A percentile compares a stretch with the other conserved stretches of the same genome.
phyloP scores from a whole-genome alignment of 2,797 vertebrate species.

The Austrolebias charrua region DNA sequence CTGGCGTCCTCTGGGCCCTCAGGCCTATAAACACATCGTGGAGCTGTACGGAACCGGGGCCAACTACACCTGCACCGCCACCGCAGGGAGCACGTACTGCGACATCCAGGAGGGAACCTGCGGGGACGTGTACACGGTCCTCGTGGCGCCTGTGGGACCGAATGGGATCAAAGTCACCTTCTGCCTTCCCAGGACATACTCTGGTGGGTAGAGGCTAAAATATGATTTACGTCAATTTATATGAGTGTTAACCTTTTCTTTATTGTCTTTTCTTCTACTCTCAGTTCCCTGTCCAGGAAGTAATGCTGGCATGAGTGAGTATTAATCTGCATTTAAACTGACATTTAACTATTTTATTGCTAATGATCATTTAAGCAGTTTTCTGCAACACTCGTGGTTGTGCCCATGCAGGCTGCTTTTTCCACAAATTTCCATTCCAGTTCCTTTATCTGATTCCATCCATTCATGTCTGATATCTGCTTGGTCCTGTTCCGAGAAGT shows the following conservation, averaged over 20 bases:
- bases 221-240: background rate
- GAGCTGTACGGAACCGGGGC: constrained; percentile 83
- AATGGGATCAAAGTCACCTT: constrained; percentile 80
- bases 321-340: background rate
- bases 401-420: no score
- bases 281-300: constrained; percentile 90
- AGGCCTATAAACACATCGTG: constrained; percentile 76
- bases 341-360: background rate
- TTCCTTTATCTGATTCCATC: no score
- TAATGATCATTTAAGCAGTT: no score
- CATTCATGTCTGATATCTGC: no score
- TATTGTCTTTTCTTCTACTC: constrained; percentile 40
- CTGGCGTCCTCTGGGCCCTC: constrained; percentile 79
- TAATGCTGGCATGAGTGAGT: constrained; percentile 87
- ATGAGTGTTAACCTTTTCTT: background rate
- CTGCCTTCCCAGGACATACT: constrained; percentile 88
- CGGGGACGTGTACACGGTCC: constrained; percentile 87
- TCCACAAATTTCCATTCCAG: background rate
- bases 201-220: constrained; percentile 76
- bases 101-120: constrained; percentile 83
- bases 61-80: constrained; percentile 86
- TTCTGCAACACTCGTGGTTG: no score
- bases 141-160: constrained; percentile 80
- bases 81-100: constrained; percentile 78
- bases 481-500: no score